These are phyloP conservation scores for Cyaniris semiargus DNA, from an alignment of 2,888 invertebrate genomes.

Conservation along the genomic window DNA sequence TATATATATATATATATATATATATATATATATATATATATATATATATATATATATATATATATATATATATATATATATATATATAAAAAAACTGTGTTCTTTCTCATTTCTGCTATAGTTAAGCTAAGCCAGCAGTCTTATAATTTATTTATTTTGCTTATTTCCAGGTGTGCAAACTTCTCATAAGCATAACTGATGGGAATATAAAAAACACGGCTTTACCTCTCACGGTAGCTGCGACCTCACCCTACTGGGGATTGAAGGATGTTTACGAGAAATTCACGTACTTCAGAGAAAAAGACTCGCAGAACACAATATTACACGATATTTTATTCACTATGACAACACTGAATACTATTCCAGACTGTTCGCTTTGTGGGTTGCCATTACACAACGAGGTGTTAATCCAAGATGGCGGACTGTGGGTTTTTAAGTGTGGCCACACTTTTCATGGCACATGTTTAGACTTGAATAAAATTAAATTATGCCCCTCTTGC, in stretches of 20 bases:
- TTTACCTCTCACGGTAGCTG: slow-evolving; percentile 66
- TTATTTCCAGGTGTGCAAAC: slow-evolving; percentile 60
- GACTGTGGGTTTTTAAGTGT: slow-evolving; percentile 82
- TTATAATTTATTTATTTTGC: background rate
- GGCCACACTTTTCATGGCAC: slow-evolving; percentile 83
- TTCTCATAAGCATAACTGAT: slow-evolving; percentile 57
- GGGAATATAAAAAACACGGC: slow-evolving; percentile 65
- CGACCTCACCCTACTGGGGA: slow-evolving; percentile 77
- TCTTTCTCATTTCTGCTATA: too few species aligned
- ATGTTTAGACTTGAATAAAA: slow-evolving; percentile 79
- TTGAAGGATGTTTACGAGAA: slow-evolving; percentile 52
- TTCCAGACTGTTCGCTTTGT: slow-evolving; percentile 76
- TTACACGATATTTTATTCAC: slow-evolving; percentile 55
- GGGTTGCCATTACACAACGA: slow-evolving; percentile 81
- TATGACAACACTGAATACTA: slow-evolving; percentile 50
- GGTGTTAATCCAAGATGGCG: slow-evolving; percentile 81
- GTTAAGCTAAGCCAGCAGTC: background rate
- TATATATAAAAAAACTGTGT: too few species aligned
- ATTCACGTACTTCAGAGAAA: slow-evolving; percentile 38
- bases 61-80: too few species aligned
- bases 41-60: too few species aligned
- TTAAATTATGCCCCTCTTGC: slow-evolving; percentile 72
- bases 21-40: too few species aligned
- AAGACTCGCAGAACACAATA: slow-evolving; percentile 44
- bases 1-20: too few species aligned